phyloP scores from a whole-genome alignment of 37 sponge, comb jelly and placozoan species.

The Chondrosia reniformis region DNA sequence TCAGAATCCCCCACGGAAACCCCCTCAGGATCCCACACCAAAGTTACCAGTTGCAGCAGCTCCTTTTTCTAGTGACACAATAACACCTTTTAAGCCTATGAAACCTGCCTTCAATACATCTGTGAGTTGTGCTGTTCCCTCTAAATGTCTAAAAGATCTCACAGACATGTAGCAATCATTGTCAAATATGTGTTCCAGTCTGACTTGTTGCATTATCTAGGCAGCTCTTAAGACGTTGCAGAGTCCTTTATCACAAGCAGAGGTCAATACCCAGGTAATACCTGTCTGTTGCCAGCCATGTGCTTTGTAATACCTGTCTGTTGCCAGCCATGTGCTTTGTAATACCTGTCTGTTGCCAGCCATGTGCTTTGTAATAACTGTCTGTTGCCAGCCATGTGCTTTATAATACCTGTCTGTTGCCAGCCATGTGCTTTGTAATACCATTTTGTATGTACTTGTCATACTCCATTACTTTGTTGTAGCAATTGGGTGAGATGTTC shows the following conservation, averaged over 20 bases:
- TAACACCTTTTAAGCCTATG: neutral
- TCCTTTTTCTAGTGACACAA: neutral
- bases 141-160: too few relatives aligned
- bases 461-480: neutral
- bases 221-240: neutral
- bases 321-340: too few relatives aligned
- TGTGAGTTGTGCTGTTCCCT: neutral
- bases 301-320: too few relatives aligned
- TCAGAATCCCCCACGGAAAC: too few relatives aligned
- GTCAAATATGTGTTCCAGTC: too few relatives aligned
- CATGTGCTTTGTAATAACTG: neutral
- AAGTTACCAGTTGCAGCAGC: too few relatives aligned
- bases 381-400: neutral
- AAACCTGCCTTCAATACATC: neutral
- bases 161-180: too few relatives aligned
- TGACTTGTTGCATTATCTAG: too few relatives aligned
- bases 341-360: too few relatives aligned
- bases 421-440: neutral
- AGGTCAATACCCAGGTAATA: neutral
- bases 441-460: neutral
- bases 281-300: neutral
- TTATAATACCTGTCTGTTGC: neutral
- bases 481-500: constrained; percentile 49
- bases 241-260: neutral
- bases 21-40: too few relatives aligned